Conservation (phyloP, 2,113 vertebrate species). For the Bostrychus sinensis region DNA sequence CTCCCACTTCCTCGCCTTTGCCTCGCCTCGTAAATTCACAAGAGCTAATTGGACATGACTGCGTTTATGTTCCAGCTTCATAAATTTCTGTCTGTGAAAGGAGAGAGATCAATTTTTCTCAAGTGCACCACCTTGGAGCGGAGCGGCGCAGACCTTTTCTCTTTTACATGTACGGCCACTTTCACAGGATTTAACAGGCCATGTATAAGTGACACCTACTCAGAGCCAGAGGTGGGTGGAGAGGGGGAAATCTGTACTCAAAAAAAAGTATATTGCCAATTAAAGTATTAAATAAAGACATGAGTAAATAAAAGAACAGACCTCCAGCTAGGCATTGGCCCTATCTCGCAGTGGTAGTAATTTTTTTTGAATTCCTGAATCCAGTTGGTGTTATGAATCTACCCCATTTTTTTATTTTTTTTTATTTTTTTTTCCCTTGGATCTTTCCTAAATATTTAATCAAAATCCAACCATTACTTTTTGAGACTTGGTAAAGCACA, state of each 20-base stretch:
- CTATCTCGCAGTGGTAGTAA: too few relatives aligned
- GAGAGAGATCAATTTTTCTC: constrained; percentile 75
- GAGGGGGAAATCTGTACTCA: background rate
- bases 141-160: constrained; percentile 10
- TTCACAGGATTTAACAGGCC: constrained; percentile 45
- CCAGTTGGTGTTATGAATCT: too few relatives aligned
- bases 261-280: background rate
- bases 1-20: constrained; percentile 57
- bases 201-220: constrained; percentile 58
- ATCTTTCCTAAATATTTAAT: too few relatives aligned
- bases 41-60: constrained; percentile 80
- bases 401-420: too few relatives aligned
- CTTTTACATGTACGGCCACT: background rate
- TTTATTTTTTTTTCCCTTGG: too few relatives aligned
- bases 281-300: background rate
- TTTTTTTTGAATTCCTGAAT: too few relatives aligned
- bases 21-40: constrained; percentile 68
- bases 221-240: background rate
- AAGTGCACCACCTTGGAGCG: constrained; percentile 53
- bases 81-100: constrained; percentile 78
- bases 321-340: too few relatives aligned
- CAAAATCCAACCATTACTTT: too few relatives aligned
- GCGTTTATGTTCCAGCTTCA: constrained; percentile 78
- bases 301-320: too few relatives aligned
- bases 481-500: too few relatives aligned